Evolutionary conservation across 2,113 vertebrate species (phyloP).

Genomic region (Prinia subflava): DNA sequence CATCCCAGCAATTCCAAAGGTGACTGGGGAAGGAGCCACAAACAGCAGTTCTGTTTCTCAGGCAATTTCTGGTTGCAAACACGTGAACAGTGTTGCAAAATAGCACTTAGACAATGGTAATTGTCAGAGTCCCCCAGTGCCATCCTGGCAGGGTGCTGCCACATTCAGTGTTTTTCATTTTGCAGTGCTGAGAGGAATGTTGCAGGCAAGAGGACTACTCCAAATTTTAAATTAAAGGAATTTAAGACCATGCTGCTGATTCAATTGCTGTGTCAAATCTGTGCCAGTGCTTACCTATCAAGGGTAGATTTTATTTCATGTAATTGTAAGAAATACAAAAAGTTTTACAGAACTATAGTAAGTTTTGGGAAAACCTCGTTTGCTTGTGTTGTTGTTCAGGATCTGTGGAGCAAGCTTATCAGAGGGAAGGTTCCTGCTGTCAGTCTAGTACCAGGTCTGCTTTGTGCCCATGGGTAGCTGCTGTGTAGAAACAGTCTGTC

Average conservation of each 20-base stretch:
- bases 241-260: not conserved
- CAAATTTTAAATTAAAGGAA: not conserved
- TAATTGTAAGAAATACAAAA: not conserved
- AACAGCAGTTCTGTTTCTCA: not conserved
- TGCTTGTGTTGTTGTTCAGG: not conserved
- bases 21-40: not conserved
- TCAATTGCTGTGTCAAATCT: not conserved
- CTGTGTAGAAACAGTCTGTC: not conserved
- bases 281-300: not conserved
- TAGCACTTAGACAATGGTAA: not conserved
- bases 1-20: accelerated
- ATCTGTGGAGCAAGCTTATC: not conserved
- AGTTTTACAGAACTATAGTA: not conserved
- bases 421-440: not conserved
- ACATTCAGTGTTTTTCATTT: accelerated
- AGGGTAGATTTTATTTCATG: not conserved
- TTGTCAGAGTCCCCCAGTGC: not conserved
- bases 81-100: not conserved
- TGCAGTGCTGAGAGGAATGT: not conserved
- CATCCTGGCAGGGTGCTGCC: not conserved
- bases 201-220: not conserved
- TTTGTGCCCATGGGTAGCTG: accelerated
- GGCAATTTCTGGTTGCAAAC: not conserved
- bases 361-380: not conserved
- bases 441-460: not conserved